Conservation (phyloP, 2,888 invertebrate species). For the Sesia apiformis region DNA sequence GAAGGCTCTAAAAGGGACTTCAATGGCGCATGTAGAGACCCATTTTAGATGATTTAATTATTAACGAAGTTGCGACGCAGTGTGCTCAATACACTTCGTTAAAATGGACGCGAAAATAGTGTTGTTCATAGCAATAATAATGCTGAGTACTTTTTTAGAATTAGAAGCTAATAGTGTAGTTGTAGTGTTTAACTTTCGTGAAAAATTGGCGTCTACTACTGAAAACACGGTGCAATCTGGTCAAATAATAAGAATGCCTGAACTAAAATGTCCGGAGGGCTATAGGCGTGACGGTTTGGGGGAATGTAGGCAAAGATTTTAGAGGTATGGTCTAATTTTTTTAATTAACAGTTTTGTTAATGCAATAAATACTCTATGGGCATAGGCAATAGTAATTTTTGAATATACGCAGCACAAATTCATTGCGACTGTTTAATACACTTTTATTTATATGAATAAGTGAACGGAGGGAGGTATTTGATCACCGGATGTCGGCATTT, state of each 20-base stretch:
- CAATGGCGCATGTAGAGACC: slow-evolving; percentile 48
- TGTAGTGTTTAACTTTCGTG: slow-evolving; percentile 29
- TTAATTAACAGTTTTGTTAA: too few relatives aligned
- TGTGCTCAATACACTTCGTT: slow-evolving; percentile 26
- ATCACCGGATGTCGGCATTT: too few relatives aligned
- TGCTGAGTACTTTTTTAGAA: slow-evolving; percentile 17
- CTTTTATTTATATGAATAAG: too few relatives aligned
- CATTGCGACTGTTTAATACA: too few relatives aligned
- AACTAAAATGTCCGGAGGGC: slow-evolving; percentile 32
- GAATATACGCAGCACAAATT: too few relatives aligned
- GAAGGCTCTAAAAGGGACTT: slow-evolving; percentile 31
- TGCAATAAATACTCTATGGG: too few relatives aligned
- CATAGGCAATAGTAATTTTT: too few relatives aligned
- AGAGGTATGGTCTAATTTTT: slow-evolving; percentile 14
- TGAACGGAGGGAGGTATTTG: too few relatives aligned
- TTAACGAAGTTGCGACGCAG: slow-evolving; percentile 25
- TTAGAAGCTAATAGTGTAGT: slow-evolving; percentile 11
- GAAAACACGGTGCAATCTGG: slow-evolving; percentile 20
- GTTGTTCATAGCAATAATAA: slow-evolving; percentile 22
- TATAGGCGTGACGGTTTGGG: slow-evolving; percentile 34
- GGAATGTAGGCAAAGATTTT: slow-evolving; percentile 37
- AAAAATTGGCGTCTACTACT: slow-evolving; percentile 20
- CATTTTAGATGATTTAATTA: slow-evolving; percentile 31
- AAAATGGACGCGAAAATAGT: slow-evolving; percentile 45
- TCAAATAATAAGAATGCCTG: slow-evolving; percentile 49